Percentiles rank a stretch among this genome's conserved stretches.
phyloP scores from a whole-genome alignment of 2,113 vertebrate genomes.

The Anguilla japonica region DNA sequence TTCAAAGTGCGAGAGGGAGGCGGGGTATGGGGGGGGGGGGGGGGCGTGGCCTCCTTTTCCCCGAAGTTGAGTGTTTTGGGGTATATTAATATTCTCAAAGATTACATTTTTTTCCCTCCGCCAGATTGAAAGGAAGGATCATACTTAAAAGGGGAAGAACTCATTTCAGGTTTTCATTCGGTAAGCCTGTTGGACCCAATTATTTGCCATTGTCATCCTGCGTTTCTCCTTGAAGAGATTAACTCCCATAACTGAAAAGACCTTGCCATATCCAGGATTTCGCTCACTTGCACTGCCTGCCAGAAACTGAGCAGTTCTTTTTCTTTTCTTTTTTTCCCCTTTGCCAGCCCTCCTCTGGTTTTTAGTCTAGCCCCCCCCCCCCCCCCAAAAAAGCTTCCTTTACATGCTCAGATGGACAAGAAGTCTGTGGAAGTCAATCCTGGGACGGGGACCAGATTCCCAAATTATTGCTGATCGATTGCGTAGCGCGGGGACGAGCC shows the following conservation, averaged over 20 bases:
- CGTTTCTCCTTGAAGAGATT: constrained; percentile 78
- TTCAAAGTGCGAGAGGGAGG: constrained; percentile 32
- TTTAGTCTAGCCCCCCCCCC: constrained; percentile 12
- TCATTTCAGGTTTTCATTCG: constrained; percentile 80
- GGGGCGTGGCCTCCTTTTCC: constrained; percentile 14
- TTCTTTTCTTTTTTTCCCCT: background rate
- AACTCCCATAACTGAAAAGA: constrained; percentile 69
- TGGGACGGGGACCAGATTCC: constrained; percentile 62
- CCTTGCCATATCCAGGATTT: constrained; percentile 67
- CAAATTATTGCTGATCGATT: constrained; percentile 72
- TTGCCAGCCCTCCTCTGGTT: constrained; percentile 8
- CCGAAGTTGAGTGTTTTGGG: constrained; percentile 51
- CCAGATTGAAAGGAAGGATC: constrained; percentile 79
- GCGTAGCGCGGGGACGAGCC: background rate
- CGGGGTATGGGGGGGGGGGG: background rate
- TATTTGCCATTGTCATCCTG: constrained; percentile 77
- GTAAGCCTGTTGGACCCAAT: constrained; percentile 83
- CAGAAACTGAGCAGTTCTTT: constrained; percentile 64
- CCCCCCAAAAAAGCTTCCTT: constrained; percentile 38
- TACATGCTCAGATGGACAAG: constrained; percentile 8
- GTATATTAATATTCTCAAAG: constrained; percentile 79
- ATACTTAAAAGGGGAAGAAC: constrained; percentile 76
- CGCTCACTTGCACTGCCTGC: constrained; percentile 63
- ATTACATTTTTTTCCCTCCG: constrained; percentile 57
- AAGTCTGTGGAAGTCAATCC: constrained; percentile 51